Conservation (phyloP, 35 echinoderm and acorn worm species). For the Ophioderma brevispina region DNA sequence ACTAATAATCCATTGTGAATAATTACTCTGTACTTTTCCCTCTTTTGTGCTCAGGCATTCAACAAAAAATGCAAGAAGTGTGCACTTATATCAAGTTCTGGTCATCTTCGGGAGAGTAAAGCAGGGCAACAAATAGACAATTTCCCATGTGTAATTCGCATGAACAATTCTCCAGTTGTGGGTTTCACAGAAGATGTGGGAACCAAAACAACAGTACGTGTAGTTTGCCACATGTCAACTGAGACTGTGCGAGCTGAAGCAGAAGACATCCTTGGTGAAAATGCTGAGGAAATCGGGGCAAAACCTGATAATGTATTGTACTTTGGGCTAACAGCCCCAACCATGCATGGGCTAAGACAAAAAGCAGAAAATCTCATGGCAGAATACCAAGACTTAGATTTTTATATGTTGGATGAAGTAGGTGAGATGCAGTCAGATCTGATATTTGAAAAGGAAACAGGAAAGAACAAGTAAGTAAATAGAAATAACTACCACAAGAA, state of each 20-base stretch:
- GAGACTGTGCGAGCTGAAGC: background rate
- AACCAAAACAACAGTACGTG: constrained; percentile 73
- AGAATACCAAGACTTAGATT: constrained; percentile 59
- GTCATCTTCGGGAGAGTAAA: constrained; percentile 62
- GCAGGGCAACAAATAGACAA: constrained; percentile 87
- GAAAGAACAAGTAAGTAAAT: constrained; percentile 88
- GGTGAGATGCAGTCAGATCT: constrained; percentile 79
- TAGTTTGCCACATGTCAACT: constrained; percentile 79
- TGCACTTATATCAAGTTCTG: constrained; percentile 74
- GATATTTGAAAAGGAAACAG: constrained; percentile 86
- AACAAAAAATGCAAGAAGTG: constrained; percentile 80
- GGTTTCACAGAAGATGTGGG: constrained; percentile 82
- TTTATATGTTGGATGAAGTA: constrained; percentile 74
- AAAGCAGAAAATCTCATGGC: constrained; percentile 60
- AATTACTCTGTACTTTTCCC: no score
- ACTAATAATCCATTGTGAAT: no score
- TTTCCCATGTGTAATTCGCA: constrained; percentile 84
- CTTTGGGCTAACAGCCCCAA: constrained; percentile 73
- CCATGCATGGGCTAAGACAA: constrained; percentile 60
- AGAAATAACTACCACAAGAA: no score
- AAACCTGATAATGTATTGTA: constrained; percentile 66
- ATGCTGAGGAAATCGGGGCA: constrained; percentile 5
- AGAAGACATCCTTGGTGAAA: background rate
- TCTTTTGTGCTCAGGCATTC: constrained; percentile 73
- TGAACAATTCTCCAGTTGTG: constrained; percentile 81